These are phyloP conservation scores for Ectemnius continuus DNA, from an alignment of 2,888 invertebrate species.

Conservation along the genomic window DNA sequence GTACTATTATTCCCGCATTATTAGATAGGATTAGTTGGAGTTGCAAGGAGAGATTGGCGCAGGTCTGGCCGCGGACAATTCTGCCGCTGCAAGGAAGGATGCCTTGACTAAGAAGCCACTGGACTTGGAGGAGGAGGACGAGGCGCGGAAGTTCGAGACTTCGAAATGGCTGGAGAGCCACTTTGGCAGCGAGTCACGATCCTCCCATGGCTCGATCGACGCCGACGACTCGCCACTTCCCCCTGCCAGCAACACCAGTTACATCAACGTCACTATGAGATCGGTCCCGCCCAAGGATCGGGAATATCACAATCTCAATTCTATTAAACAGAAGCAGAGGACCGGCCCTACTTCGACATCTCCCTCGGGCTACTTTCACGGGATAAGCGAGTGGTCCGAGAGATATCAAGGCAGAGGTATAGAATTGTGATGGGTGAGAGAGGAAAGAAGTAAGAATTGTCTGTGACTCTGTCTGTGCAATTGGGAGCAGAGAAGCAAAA, in stretches of 20 bases:
- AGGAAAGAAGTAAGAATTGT: no score
- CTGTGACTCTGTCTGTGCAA: not conserved
- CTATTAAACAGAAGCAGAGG: constrained; percentile 70
- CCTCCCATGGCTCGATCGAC: constrained; percentile 85
- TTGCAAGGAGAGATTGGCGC: not conserved
- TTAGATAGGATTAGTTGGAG: no score
- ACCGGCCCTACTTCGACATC: constrained; percentile 64
- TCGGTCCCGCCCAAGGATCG: constrained; percentile 75
- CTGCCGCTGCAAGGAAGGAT: constrained; percentile 85
- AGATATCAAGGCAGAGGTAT: constrained; percentile 73
- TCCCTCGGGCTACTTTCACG: constrained; percentile 83
- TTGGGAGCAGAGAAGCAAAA: constrained; percentile 57
- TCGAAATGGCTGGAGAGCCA: constrained; percentile 95
- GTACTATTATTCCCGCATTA: no score
- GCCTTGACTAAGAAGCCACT: constrained; percentile 89
- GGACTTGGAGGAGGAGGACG: constrained; percentile 92
- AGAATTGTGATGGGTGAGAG: not conserved
- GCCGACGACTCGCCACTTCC: constrained; percentile 82
- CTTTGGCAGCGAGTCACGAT: constrained; percentile 91
- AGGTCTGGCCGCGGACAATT: constrained; percentile 70
- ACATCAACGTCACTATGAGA: constrained; percentile 89
- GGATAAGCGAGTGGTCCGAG: constrained; percentile 90
- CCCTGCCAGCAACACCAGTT: constrained; percentile 83
- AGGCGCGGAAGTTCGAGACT: constrained; percentile 92
- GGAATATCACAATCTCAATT: constrained; percentile 51